Evolutionary conservation across 2,888 invertebrate species (phyloP).

Genomic region (Thera obeliscata): DNA sequence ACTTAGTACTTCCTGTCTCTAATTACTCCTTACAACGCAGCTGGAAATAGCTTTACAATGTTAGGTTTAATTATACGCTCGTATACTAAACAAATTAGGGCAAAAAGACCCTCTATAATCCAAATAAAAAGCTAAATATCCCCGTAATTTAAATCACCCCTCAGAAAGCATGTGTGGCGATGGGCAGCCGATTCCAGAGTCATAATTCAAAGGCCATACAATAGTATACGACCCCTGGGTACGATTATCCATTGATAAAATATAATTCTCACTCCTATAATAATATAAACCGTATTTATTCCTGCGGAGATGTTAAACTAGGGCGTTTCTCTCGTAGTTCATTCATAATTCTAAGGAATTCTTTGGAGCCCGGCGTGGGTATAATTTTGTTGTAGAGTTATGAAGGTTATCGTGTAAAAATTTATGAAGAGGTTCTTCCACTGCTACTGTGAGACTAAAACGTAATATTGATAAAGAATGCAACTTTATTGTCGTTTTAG

Average conservation of each 20-base stretch:
- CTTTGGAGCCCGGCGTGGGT: conserved; percentile 12
- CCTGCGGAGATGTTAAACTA: conserved; percentile 40
- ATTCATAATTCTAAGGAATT: conserved; percentile 34
- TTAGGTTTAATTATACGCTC: not conserved
- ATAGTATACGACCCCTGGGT: conserved; percentile 45
- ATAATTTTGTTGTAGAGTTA: conserved; percentile 18
- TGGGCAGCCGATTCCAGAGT: conserved; percentile 39
- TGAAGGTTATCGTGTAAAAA: conserved; percentile 12
- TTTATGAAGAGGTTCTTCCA: conserved; percentile 2
- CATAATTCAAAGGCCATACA: conserved; percentile 44
- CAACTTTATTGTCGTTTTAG: not conserved
- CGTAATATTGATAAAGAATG: not conserved
- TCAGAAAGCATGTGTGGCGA: conserved; percentile 25
- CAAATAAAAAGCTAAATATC: conserved; percentile 1
- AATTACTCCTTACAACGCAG: conserved; percentile 12
- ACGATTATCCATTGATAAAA: conserved; percentile 41
- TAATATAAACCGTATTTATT: conserved; percentile 40
- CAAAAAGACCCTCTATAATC: conserved; percentile 4
- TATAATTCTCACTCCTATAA: conserved; percentile 1
- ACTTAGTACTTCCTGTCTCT: not conserved
- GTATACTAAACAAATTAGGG: conserved; percentile 13
- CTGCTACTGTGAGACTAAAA: not conserved
- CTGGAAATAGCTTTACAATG: conserved; percentile 7
- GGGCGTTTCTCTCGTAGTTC: conserved; percentile 35
- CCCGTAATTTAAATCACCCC: conserved; percentile 17